Percentiles rank a stretch among this genome's conserved stretches.
Conservation (phyloP, 2,888 invertebrate genomes). For the Dicroscelio sp. region DNA sequence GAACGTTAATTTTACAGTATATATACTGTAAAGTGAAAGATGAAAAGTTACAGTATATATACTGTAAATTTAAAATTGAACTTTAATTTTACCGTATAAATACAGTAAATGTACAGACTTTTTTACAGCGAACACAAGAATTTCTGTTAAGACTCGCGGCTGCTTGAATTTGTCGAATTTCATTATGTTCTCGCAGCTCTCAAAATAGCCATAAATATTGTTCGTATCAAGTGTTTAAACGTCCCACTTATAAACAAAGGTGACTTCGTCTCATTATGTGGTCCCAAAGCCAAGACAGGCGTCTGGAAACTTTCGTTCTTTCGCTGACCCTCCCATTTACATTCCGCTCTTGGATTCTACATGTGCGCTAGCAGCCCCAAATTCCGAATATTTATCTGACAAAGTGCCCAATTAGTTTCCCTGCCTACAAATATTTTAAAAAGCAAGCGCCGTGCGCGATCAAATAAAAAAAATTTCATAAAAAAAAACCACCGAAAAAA, state of each 20-base stretch:
- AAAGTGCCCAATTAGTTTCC: conserved; percentile 81
- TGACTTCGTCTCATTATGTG: conserved; percentile 41
- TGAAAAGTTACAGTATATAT: no score
- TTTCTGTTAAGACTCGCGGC: no score
- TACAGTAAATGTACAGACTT: no score
- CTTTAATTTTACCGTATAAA: no score
- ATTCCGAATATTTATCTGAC: conserved; percentile 79
- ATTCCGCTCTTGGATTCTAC: conserved; percentile 52
- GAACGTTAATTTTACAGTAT: no score
- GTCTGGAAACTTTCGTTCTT: conserved; percentile 76
- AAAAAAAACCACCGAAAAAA: conserved; percentile 30
- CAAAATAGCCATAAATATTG: conserved; percentile 47
- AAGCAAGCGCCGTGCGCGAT: conserved; percentile 70
- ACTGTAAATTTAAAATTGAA: no score
- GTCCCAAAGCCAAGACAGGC: conserved; percentile 42
- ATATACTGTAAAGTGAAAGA: no score
- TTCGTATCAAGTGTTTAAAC: conserved; percentile 54
- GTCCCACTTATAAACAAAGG: conserved; percentile 70
- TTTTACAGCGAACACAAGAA: no score
- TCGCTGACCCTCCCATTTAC: conserved; percentile 66
- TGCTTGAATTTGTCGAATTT: no score
- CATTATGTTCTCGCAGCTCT: no score
- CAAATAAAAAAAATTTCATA: conserved; percentile 19
- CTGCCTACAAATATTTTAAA: conserved; percentile 69
- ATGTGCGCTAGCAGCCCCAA: conserved; percentile 61